Conservation (phyloP, 2,113 vertebrate species). For the Mormoops blainvillei region DNA sequence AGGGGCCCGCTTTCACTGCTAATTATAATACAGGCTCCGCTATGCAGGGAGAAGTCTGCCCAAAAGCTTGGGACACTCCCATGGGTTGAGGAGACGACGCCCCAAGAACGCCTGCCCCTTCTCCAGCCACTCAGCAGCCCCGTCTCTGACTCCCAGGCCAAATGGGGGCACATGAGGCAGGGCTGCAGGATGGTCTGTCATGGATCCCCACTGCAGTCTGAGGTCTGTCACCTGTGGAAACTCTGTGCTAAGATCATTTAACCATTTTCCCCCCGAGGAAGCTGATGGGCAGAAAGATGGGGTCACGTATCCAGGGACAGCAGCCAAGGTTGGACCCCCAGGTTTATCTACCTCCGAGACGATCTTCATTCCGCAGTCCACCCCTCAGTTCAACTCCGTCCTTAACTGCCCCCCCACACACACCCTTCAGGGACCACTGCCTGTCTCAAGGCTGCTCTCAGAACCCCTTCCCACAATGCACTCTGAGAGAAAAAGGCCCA, state of each 20-base stretch:
- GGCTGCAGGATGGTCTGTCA: fast-evolving
- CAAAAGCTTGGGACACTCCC: background rate
- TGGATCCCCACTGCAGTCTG: background rate
- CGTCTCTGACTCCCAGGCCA: background rate
- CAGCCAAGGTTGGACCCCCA: background rate
- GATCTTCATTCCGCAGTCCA: background rate
- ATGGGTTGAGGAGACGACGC: fast-evolving
- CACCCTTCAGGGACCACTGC: background rate
- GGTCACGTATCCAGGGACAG: no score
- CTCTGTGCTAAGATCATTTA: background rate
- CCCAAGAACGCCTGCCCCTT: background rate
- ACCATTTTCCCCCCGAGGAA: background rate
- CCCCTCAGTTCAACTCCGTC: background rate
- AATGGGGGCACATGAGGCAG: fast-evolving
- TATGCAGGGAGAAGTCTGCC: background rate
- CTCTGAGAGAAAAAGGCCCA: background rate
- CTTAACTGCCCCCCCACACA: background rate
- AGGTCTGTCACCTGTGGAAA: background rate
- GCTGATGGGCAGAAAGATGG: background rate
- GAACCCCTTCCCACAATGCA: background rate
- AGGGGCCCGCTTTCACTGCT: background rate
- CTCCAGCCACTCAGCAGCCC: no score
- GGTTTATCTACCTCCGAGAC: background rate
- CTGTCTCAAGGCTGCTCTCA: fast-evolving
- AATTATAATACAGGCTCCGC: background rate